phyloP scores from a whole-genome alignment of 2,113 vertebrate species.

The Sceloporus undulatus region DNA sequence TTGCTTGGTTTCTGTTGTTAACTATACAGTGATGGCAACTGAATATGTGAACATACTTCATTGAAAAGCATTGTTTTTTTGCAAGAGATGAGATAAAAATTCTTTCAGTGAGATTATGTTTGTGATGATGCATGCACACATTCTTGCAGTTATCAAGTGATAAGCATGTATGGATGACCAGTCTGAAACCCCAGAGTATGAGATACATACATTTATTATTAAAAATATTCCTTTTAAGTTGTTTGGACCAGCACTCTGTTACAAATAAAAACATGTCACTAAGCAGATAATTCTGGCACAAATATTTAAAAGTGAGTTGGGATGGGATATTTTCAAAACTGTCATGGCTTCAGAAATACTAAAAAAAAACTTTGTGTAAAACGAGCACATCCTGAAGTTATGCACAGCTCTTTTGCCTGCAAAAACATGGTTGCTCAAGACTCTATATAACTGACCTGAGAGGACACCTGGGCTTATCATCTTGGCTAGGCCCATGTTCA shows the following conservation, averaged over 20 bases:
- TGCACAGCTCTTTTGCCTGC: not conserved
- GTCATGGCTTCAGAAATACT: not conserved
- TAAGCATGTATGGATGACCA: not conserved
- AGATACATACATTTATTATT: not conserved
- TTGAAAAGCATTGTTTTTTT: too few species aligned
- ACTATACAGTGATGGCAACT: not conserved
- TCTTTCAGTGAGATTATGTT: not conserved
- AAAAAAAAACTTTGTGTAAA: not conserved
- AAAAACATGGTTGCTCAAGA: not conserved
- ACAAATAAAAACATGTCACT: not conserved
- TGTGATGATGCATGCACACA: not conserved
- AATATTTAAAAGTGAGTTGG: not conserved
- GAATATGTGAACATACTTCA: not conserved
- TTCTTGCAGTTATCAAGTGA: not conserved
- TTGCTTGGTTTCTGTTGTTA: not conserved
- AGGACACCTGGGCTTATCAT: not conserved
- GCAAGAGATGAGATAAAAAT: not conserved
- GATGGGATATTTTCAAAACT: not conserved
- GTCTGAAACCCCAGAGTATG: not conserved
- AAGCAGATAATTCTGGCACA: not conserved
- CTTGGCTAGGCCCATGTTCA: not conserved
- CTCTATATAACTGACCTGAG: not conserved
- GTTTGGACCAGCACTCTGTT: too few species aligned
- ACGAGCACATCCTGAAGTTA: not conserved
- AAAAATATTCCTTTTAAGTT: not conserved